Evolutionary conservation across 2,888 invertebrate species (phyloP), one percentile per base, ranked within the genome.

Genomic region (Hydraecia micacea): DNA sequence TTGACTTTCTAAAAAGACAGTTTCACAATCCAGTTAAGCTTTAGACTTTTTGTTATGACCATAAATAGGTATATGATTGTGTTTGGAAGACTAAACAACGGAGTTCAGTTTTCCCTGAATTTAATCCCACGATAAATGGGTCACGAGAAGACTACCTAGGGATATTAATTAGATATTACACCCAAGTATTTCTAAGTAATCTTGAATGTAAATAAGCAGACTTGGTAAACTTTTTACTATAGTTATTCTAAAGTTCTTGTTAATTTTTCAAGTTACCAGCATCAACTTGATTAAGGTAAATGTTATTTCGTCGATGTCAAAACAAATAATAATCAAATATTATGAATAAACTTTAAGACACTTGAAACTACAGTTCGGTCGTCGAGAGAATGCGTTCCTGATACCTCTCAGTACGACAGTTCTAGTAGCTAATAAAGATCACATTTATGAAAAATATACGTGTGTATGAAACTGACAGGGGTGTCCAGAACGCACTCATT

Each of bases 201-300:
- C n/a, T 69, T 25, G 25, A 70, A 65, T 62, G 32, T 66, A 72
- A 79, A 75, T 70, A 66, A 21, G 52, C 39, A 68, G 42, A 36
- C 46, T 69, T 63, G n/a, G 18, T 15, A 52, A 68, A 83, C 46
- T 36, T 67, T 73, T 15, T 55, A 25, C 49, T 62, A 73, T 69
- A 83, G 72, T n/a, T n/a, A n/a, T 79, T 73, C 0, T n/a, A 46
- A 65, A 36, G 28, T 52, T 82, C 9, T 49, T 39, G 66, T 39
- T 28, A 58, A 80, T 73, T 81, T 62, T n/a, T 49, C 60, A 67
- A 72, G 62, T 69, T 66, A 71, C 39, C 36, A 68, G 13, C 32
- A 58, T 58, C n/a, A 36, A 42, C 42, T 46, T 49, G 13, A 79
- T 75, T 68, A 36, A 21, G 39, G 52, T 42, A 25, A 80, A 80